Evolutionary conservation across 2,113 vertebrate species (phyloP).

Genomic region (Rhinogobius similis): DNA sequence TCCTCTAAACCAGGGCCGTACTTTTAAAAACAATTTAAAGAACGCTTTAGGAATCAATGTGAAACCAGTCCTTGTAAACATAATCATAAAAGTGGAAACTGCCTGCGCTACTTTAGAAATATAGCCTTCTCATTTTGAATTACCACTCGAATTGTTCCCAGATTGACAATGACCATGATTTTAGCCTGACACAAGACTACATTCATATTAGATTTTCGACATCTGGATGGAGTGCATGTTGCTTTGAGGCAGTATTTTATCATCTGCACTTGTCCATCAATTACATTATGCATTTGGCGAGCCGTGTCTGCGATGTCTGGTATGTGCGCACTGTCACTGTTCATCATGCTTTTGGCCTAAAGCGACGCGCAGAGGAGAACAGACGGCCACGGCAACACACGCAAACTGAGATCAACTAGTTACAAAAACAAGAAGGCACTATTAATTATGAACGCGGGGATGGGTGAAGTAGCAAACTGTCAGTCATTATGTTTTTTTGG

Average conservation of each 20-base stretch:
- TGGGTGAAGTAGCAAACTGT: not conserved
- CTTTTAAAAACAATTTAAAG: slow-evolving; percentile 3
- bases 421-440: slow-evolving; percentile 12
- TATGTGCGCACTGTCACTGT: slow-evolving; percentile 48
- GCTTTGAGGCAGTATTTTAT: slow-evolving; percentile 52
- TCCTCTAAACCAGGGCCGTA: not conserved
- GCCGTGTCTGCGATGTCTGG: slow-evolving; percentile 50
- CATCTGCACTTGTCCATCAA: slow-evolving; percentile 56
- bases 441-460: not conserved
- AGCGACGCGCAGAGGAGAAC: slow-evolving; percentile 6
- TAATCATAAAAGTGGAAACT: slow-evolving; percentile 10
- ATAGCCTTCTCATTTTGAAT: not conserved
- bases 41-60: not conserved
- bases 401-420: slow-evolving; percentile 30
- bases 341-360: slow-evolving; percentile 56
- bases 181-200: slow-evolving; percentile 10
- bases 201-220: slow-evolving; percentile 10
- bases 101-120: slow-evolving; percentile 9
- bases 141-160: not conserved
- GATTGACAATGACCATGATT: slow-evolving; percentile 15
- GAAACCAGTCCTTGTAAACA: slow-evolving; percentile 1
- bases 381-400: not conserved
- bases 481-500: no score
- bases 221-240: slow-evolving; percentile 39
- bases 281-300: slow-evolving; percentile 55